A percentile compares a stretch with the other conserved stretches of the same genome.
Conservation (phyloP, 30 jellyfish, hydroid and myxozoan genomes). For the Aurelia sp. region DNA sequence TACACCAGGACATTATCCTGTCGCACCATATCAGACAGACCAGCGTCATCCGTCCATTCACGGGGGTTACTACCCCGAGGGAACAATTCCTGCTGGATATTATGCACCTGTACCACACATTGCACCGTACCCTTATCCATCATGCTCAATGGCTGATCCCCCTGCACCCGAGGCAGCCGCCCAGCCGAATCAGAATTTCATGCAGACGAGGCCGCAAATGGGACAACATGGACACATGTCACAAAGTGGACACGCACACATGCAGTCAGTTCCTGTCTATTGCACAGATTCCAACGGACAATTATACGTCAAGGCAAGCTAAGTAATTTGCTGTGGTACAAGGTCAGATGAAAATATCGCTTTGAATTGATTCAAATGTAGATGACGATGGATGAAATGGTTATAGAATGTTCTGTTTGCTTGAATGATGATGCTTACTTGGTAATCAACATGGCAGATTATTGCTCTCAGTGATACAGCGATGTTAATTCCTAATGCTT, state of each 20-base stretch:
- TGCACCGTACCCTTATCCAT: constrained; percentile 57
- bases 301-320: constrained; percentile 62
- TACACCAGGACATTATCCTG: constrained; percentile 87
- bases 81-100: constrained; percentile 80
- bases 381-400: too few species aligned
- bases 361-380: neutral
- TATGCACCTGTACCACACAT: constrained; percentile 82
- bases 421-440: too few species aligned
- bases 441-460: too few species aligned
- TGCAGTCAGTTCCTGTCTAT: constrained; percentile 74
- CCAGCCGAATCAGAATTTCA: constrained; percentile 55
- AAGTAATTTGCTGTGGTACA: neutral
- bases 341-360: neutral
- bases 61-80: constrained; percentile 92
- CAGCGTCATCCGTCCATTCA: constrained; percentile 89
- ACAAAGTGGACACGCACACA: constrained; percentile 75
- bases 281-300: constrained; percentile 76
- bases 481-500: too few species aligned
- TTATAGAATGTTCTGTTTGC: too few species aligned
- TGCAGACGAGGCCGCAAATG: constrained; percentile 66
- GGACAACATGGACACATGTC: constrained; percentile 68
- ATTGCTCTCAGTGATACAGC: too few species aligned
- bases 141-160: constrained; percentile 63
- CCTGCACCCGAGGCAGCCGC: constrained; percentile 55
- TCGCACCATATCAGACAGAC: constrained; percentile 85